Base-by-base conservation (phyloP, 1,140 invertebrate species). In the Tachypleus tridentatus region DNA sequence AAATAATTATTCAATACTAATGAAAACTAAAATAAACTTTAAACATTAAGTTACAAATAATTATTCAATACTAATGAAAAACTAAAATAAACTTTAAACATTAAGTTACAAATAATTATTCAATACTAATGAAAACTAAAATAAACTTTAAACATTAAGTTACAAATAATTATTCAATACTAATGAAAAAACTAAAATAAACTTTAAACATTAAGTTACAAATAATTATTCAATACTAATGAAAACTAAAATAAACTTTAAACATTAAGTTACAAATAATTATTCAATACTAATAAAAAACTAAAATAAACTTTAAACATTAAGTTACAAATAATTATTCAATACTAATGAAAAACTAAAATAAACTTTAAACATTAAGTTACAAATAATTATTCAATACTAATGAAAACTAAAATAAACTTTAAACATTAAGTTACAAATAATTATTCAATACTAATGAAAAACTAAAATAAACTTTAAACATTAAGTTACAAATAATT, bases 221-320 rank as follows among this genome's bases (percentile, higher is more conserved):
- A 64, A 53, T 29, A 9, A 56, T 59, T 6, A 11, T 10, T 54
- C n/a, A 57, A 29, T 29, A 29, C 29, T 29, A 29, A 29, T 29
- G 29, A 29, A 29, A 29, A 29, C 29, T 29, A 29, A 29, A 29
- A 29, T 29, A 29, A 29, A 29, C 29, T 29, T 29, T 29, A 0
- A 6, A 29, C 7, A 64, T 56, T n/a, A n/a, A n/a, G n/a, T 49
- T 54, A n/a, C 5, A 58, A 64, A 53, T 29, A 9, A 56, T 59
- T 6, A 11, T 10, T 54, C n/a, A 57, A 29, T 29, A 29, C 29
- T 29, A 29, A 29, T 29, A 2, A 29, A 29, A 29, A 29, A 29
- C 29, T 29, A 29, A 29, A 29, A 29, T 29, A 29, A 29, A 29
- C 29, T 29, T 29, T 29, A 0, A 6, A 29, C 7, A 64, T 56